These are phyloP conservation scores for Poliocrania exsul DNA, from an alignment of 2,797 vertebrate genomes.

Conservation along the genomic window DNA sequence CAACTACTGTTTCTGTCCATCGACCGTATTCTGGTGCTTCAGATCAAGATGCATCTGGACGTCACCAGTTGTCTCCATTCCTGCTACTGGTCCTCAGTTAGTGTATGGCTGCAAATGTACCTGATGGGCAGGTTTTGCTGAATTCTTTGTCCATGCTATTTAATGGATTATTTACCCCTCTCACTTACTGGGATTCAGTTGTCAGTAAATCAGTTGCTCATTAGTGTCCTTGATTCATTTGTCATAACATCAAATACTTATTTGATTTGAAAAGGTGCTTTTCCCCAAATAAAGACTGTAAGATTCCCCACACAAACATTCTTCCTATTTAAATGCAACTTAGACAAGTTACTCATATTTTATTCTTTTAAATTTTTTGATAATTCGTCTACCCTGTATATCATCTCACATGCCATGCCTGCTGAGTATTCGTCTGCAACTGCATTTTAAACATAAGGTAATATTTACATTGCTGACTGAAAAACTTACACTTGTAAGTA, in stretches of 20 bases:
- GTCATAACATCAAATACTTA: neutral
- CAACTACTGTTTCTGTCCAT: neutral
- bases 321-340: neutral
- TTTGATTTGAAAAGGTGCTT: neutral
- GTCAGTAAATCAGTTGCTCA: neutral
- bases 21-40: neutral
- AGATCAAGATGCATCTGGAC: neutral
- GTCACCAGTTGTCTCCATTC: neutral
- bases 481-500: neutral
- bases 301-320: neutral
- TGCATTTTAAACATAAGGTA: neutral
- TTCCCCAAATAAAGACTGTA: neutral
- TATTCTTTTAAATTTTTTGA: neutral
- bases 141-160: neutral
- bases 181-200: neutral
- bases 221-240: neutral
- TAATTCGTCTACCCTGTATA: neutral
- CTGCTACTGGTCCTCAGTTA: neutral
- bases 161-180: neutral
- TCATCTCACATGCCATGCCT: neutral
- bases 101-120: neutral
- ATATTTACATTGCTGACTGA: neutral
- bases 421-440: neutral
- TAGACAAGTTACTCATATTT: neutral
- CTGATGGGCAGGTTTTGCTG: neutral